Conservation (phyloP, 2,797 vertebrate genomes). For the Numenius phaeopus region DNA sequence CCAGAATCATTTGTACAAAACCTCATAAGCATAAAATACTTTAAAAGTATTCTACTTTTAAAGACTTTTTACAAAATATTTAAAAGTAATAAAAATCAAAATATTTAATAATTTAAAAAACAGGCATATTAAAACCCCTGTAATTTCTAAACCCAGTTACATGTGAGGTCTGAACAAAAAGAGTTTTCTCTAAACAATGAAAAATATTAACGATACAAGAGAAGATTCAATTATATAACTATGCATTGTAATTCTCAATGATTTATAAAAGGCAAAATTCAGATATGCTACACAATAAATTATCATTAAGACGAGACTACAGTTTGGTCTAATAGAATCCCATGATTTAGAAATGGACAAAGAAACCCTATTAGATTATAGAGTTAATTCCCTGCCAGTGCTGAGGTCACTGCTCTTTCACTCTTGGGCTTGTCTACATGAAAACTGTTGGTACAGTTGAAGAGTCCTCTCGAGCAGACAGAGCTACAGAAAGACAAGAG, state of each 20-base stretch:
- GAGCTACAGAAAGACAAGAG: neutral
- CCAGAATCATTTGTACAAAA: neutral
- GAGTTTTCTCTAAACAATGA: neutral
- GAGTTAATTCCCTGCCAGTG: slow-evolving; percentile 47
- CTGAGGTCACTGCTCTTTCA: slow-evolving; percentile 53
- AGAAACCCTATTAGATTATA: slow-evolving; percentile 57
- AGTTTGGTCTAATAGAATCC: slow-evolving; percentile 63
- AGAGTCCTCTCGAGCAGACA: neutral
- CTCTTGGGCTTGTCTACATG: neutral
- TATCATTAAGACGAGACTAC: slow-evolving; percentile 23
- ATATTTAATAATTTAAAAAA: neutral
- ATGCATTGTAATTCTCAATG: neutral
- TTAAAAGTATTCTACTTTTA: neutral
- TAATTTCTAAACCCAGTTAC: neutral
- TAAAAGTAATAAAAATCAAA: neutral
- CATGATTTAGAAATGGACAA: slow-evolving; percentile 68
- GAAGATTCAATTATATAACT: slow-evolving; percentile 46
- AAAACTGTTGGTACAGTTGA: neutral
- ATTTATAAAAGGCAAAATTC: slow-evolving; percentile 64
- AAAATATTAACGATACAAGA: slow-evolving; percentile 23
- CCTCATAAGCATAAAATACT: neutral
- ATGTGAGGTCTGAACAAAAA: neutral
- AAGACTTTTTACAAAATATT: neutral
- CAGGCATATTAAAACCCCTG: neutral
- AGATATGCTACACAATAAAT: slow-evolving; percentile 49